phyloP scores from a whole-genome alignment of 2,888 invertebrate genomes.

The Lydus trimaculatus region DNA sequence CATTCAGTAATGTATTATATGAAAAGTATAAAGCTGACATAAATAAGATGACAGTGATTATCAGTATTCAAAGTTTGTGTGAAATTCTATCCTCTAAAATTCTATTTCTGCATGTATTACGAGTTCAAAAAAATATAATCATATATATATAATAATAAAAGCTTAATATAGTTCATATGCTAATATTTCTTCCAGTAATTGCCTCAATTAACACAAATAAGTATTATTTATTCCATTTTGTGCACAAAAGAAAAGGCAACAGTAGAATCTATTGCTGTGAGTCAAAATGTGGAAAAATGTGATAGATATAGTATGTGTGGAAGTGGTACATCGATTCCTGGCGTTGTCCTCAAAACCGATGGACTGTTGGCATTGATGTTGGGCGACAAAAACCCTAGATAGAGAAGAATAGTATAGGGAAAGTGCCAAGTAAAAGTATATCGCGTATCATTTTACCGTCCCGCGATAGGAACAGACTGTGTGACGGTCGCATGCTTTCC shows the following conservation, averaged over 20 bases:
- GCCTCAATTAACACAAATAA: background rate
- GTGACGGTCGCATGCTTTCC: conserved; percentile 36
- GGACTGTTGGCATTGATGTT: conserved; percentile 38
- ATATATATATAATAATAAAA: background rate
- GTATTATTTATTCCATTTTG: background rate
- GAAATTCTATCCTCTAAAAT: background rate
- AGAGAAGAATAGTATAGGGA: conserved; percentile 20
- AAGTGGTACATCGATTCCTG: conserved; percentile 37
- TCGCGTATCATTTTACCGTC: conserved; percentile 18
- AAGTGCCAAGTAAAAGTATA: conserved; percentile 21
- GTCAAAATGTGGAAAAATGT: background rate
- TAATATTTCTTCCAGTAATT: background rate
- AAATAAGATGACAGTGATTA: background rate
- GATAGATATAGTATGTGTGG: conserved; percentile 4
- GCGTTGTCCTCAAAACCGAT: conserved; percentile 36
- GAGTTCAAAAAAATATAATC: background rate
- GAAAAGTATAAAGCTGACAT: background rate
- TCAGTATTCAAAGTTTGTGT: conserved; percentile 7
- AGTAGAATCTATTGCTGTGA: background rate
- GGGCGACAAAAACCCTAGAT: conserved; percentile 37
- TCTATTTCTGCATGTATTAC: background rate
- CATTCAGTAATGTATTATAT: background rate
- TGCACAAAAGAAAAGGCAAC: background rate
- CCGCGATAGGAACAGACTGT: conserved; percentile 23
- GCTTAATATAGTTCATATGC: too few relatives aligned